Percentiles rank a stretch among this genome's conserved stretches.
phyloP scores from a whole-genome alignment of 2,797 vertebrate genomes.

The Sciurus carolinensis region DNA sequence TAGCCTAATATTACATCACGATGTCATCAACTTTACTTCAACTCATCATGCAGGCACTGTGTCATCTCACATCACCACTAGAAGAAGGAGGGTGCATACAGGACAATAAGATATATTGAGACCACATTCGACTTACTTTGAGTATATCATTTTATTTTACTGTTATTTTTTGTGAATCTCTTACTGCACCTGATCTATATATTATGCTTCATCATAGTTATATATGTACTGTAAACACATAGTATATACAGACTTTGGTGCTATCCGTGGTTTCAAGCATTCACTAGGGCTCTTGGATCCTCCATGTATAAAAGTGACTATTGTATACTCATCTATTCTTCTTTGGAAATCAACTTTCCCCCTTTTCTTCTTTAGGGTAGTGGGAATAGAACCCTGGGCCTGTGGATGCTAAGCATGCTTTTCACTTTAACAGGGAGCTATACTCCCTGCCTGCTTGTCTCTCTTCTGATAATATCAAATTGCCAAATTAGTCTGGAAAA shows the following conservation, averaged over 20 bases:
- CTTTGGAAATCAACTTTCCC: not conserved
- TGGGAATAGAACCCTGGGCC: too few species aligned
- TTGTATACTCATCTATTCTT: not conserved
- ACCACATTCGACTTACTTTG: not conserved
- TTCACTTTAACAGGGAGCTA: too few species aligned
- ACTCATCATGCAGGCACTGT: too few species aligned
- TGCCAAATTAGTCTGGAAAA: not conserved
- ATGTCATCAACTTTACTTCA: not conserved
- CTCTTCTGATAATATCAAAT: not conserved
- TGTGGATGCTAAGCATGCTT: not conserved
- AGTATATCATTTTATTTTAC: not conserved
- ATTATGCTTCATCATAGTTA: not conserved
- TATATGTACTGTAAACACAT: not conserved
- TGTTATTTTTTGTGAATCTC: not conserved
- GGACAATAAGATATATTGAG: too few species aligned
- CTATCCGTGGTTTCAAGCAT: not conserved
- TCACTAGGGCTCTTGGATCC: not conserved
- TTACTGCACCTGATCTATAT: not conserved
- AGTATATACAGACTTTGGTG: too few species aligned
- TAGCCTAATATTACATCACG: not conserved
- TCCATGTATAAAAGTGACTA: not conserved
- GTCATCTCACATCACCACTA: too few species aligned
- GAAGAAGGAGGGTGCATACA: not conserved
- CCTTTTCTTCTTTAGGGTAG: not conserved
- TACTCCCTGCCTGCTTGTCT: not conserved